Evolutionary conservation across 2,888 invertebrate genomes (phyloP).

Genomic region (Stratiomys singularior): DNA sequence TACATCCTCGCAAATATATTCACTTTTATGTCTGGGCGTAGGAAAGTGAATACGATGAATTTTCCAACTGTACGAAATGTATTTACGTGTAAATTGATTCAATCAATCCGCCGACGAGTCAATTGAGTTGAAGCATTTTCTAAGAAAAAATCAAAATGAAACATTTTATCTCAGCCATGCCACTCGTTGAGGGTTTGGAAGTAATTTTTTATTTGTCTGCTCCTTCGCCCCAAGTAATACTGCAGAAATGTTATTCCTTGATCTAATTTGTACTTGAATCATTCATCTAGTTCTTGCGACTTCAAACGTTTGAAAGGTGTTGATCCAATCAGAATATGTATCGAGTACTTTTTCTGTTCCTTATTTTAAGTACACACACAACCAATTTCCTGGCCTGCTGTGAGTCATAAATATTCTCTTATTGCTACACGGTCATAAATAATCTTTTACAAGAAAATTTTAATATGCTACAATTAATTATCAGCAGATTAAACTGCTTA

Average conservation of each 20-base stretch:
- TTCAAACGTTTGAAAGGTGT: no score
- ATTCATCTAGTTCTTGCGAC: not conserved
- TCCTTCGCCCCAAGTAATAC: no score
- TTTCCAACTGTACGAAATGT: not conserved
- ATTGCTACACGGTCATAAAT: not conserved
- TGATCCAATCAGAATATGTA: not conserved
- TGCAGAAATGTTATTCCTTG: no score
- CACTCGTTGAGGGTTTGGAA: not conserved
- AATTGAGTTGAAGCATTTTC: not conserved
- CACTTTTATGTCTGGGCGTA: not conserved
- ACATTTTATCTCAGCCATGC: not conserved
- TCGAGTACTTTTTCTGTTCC: not conserved
- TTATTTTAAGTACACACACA: not conserved
- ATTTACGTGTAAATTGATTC: not conserved
- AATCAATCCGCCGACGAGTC: not conserved
- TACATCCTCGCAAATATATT: not conserved
- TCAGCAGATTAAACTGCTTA: not conserved
- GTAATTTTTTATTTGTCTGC: no score
- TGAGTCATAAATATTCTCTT: not conserved
- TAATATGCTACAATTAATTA: slow-evolving; percentile 27
- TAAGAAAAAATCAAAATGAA: not conserved
- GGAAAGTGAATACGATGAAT: slow-evolving; percentile 7
- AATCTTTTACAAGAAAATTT: slow-evolving; percentile 17
- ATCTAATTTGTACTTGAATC: not conserved
- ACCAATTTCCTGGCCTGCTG: not conserved